Base-by-base conservation (phyloP, 2,888 invertebrate species). In the Agonopterix arenella region DNA sequence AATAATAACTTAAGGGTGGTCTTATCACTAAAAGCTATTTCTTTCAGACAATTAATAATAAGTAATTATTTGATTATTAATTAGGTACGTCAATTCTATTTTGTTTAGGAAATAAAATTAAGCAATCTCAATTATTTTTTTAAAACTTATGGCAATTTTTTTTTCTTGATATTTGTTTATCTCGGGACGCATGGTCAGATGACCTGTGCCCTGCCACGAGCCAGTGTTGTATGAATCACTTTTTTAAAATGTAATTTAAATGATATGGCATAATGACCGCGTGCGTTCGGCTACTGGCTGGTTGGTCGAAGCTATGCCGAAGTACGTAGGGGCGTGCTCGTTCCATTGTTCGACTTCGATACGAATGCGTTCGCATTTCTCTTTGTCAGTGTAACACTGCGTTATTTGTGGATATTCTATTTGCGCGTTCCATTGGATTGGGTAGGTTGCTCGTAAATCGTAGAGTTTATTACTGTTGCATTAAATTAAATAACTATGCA, bases 171-270 rank as follows among this genome's bases (percentile, higher is more conserved):
- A 37, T 50, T 41, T 37, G 46, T 43, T 51, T 51, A 47, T 45
- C 47, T 51, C 41, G 47, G 51, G 41, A 47, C 45, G 37, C 8
- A 45, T 45, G 51, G 45, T 45, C 45, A 45, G 45, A 11, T 45
- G 45, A 37, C 36, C 36, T 37, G 11, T n/a, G 11, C 9, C 8
- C 11, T 8, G 54, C 50, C 54, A 51, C 56, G 52, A 53, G 52
- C 53, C 49, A 48, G 36, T 47, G 48, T 44, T 42, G 53, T 48
- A 52, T 60, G 60, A 59, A 56, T 61, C 60, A 58, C 58, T 52
- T 58, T 28, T 57, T 59, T 60, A 60, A 60, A 13, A n/a, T n/a
- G n/a, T 16, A 63, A 68, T 67, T 64, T 64, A 66, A 67, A 67
- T 65, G 52, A 52, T 59, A 61, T 64, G 55, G 59, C 56, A 52